These are phyloP conservation scores for Notocelia uddmanniana DNA, from an alignment of 2,888 invertebrate genomes.

Conservation along the genomic window DNA sequence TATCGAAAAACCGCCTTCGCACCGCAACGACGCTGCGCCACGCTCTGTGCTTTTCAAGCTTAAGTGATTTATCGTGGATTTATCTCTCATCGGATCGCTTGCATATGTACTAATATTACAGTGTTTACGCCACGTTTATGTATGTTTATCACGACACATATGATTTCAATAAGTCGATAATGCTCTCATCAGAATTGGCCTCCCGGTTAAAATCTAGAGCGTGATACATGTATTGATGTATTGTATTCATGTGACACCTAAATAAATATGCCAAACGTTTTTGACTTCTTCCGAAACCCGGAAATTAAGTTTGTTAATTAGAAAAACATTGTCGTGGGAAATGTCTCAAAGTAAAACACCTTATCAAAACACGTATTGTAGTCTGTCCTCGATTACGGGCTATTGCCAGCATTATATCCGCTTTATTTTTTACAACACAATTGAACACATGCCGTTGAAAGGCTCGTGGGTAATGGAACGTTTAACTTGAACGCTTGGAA, in stretches of 20 bases:
- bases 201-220: no score
- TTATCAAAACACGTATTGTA: constrained; percentile 16
- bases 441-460: constrained; percentile 21
- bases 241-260: background rate
- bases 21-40: no score
- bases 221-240: no score
- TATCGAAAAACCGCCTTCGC: no score
- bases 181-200: no score
- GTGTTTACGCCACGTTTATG: no score
- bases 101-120: no score
- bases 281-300: background rate
- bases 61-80: no score
- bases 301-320: background rate
- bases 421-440: constrained; percentile 29
- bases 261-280: background rate
- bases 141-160: no score
- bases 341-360: constrained; percentile 1
- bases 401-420: constrained; percentile 25
- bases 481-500: constrained; percentile 12
- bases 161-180: no score
- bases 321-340: background rate
- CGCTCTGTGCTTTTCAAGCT: no score
- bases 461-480: constrained; percentile 15
- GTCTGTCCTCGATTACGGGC: constrained; percentile 15
- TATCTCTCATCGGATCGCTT: no score